Base-by-base conservation (phyloP, 2,797 vertebrate genomes). In the Tangara arthus region DNA sequence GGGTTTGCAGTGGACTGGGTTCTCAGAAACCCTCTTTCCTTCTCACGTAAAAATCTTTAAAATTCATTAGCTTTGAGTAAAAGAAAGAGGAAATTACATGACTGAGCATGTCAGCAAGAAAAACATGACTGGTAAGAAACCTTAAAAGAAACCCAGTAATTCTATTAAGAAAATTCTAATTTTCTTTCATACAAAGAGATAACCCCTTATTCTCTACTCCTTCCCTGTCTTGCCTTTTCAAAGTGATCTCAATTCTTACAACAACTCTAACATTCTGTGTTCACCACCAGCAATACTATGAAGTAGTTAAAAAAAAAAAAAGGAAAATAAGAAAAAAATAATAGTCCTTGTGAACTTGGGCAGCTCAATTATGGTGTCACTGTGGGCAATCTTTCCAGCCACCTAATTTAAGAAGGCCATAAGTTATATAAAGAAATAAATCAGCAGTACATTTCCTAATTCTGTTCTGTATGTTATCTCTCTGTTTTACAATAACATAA, bases 341-440 rank as follows among this genome's bases (percentile, higher is more conserved):
- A 44, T 2, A 11, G 6, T 64, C 14, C 19, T 66, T 59, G 10
- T 39, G 61, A 83, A n/a, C 6, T 42, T 39, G 12, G 9, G 22
- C 0, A 0, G 32, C 41, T 56, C 60, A 90, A 0, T 70, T 71
- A 14, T 11, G 7, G 7, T 11, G 22, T 69, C 34, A 22, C 32
- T 44, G 34, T 41, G n/a, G 49, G 24, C 59, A 42, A 4, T 42
- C 37, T 88, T 73, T 60, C 41, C 53, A 64, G 65, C 28, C 12
- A 75, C 19, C 23, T 52, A 77, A 73, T 60, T 71, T 64, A 50
- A 63, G 59, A 78, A n/a, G 20, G 30, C 22, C 39, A 17, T 49
- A 68, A 57, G 13, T 89, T 53, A 76, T 35, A 35, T 35, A 8
- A 26, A 61, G 35, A 24, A 22, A 61, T 32, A 81, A 61, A 63